Conservation (phyloP, 2,888 invertebrate species). For the Sphaerophoria rueppellii region DNA sequence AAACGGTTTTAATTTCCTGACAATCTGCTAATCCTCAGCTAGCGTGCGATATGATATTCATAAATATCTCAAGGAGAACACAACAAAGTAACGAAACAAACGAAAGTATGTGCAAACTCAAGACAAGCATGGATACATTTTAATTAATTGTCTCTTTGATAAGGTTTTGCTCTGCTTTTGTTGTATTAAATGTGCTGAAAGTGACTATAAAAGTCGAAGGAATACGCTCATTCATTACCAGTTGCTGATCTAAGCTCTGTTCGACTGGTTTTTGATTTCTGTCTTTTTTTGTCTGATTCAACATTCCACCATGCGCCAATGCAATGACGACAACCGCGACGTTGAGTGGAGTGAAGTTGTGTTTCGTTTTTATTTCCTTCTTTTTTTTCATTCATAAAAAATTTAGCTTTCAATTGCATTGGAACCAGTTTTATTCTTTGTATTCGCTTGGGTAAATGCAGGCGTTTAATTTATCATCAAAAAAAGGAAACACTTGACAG, state of each 20-base stretch:
- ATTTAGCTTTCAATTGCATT: not conserved
- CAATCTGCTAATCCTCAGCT: slow-evolving; percentile 37
- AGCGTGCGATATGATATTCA: slow-evolving; percentile 7
- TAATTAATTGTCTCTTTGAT: slow-evolving; percentile 54
- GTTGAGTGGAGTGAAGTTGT: not conserved
- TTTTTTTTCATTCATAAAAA: slow-evolving; percentile 57
- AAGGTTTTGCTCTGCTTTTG: slow-evolving; percentile 3
- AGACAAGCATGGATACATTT: slow-evolving; percentile 18
- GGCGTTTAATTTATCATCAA: not conserved
- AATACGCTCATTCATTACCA: slow-evolving; percentile 52
- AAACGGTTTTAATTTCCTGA: slow-evolving; percentile 45
- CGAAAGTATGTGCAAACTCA: slow-evolving; percentile 31
- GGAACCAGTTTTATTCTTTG: slow-evolving; percentile 9
- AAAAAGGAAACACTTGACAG: not conserved
- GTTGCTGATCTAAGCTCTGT: slow-evolving; percentile 70
- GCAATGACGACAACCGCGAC: no score
- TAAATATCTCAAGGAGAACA: slow-evolving; percentile 1
- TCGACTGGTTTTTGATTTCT: slow-evolving; percentile 35
- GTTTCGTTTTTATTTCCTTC: slow-evolving; percentile 7
- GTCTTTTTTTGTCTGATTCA: not conserved
- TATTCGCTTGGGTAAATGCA: not conserved
- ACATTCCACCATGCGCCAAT: not conserved
- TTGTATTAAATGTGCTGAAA: not conserved
- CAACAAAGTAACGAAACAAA: slow-evolving; percentile 24
- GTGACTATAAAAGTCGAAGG: slow-evolving; percentile 54